Base-by-base conservation (phyloP, 2,888 invertebrate genomes). In the Drosophila atripex region DNA sequence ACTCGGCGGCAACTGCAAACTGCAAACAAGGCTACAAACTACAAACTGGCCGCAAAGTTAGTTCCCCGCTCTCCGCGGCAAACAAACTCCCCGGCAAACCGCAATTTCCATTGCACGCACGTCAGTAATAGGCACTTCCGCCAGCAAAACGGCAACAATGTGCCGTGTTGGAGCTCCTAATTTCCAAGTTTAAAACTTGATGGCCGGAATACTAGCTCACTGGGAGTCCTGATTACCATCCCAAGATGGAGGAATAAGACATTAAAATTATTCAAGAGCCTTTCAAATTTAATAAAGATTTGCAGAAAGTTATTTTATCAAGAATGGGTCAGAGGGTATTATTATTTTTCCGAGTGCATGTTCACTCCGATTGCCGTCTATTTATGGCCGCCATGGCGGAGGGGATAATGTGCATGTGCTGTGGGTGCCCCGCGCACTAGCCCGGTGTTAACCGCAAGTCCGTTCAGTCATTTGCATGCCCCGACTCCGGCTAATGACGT, bases 21-120 rank as follows among this genome's bases (percentile, higher is more conserved):
- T 35, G 12, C n/a, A 18, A 41, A 18, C 39, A 18, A 4, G 16
- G 35, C 69, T 70, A 56, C 75, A 78, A 83, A 84, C 65, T 73
- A 58, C 75, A 78, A 83, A 84, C 65, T 73, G 64, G 71, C 71
- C 68, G 60, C 82, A 80, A 85, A 78, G 85, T 84, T 80, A 84
- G 87, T 84, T 88, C 73, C 61, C 70, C 64, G 61, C 41, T 0
- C 54, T 18, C 73, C 68, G 50, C 60, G 65, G 46, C 50, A 43
- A 23, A 28, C 14, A 23, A n/a, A 16, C 18, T 1, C 25, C 14
- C 16, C 30, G 21, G 23, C 39, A 43, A 43, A 18, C 18, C 45
- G n/a, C 54, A 14, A 60, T 69, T 74, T 65, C 52, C 64, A 66
- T 43, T 65, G 52, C 82, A 78, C 80, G 80, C 80, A 76, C 83